Base-by-base conservation (phyloP, 2,113 vertebrate species). In the human (Homo sapiens) region DNA sequence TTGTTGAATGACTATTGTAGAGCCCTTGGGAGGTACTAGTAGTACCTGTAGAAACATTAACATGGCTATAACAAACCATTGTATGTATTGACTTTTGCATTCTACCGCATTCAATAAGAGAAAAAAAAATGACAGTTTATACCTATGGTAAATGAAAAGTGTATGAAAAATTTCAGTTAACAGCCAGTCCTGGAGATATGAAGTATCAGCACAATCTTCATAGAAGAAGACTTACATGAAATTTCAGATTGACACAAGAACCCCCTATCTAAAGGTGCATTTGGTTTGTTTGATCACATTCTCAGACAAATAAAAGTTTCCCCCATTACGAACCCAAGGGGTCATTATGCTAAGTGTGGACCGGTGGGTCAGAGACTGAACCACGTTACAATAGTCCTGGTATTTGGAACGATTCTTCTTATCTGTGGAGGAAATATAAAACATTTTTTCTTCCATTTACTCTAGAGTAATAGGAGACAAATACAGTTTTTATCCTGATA, bases 291-390 rank as follows among this genome's bases (percentile, higher is more conserved):
- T 3, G 17, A 50, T 23, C 38, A 32, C 9, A 27, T 35, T 90
- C 43, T 40, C 30, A 30, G n/a, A 66, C 43, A 43, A 89, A 32
- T 52, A 40, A 32, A 72, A 3, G 11, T 35, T 68, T 30, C 32
- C 14, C 30, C 50, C 17, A 5, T 81, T 11, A 10, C 0, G 0
- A 89, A 27, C 64, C 14, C 16, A 12, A 11, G 52, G 12, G 59
- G 72, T 40, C 50, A 38, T n/a, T 48, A 23, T 5, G 66, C 30
- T 83, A 32, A 9, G 8, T 27, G 17, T 38, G 40, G n/a, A 83
- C 25, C 52, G 6, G 50, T 4, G 10, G 16, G 52, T 75, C 30
- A 45, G n/a, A 91, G 50, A 20, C 27, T 27, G 38, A 64, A 59
- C 35, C 38, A 6, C 22, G 20, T 6, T 32, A 25, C 23, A 55